Base-by-base conservation (phyloP, 2,113 vertebrate genomes). In the Daphoenositta chrysoptera region DNA sequence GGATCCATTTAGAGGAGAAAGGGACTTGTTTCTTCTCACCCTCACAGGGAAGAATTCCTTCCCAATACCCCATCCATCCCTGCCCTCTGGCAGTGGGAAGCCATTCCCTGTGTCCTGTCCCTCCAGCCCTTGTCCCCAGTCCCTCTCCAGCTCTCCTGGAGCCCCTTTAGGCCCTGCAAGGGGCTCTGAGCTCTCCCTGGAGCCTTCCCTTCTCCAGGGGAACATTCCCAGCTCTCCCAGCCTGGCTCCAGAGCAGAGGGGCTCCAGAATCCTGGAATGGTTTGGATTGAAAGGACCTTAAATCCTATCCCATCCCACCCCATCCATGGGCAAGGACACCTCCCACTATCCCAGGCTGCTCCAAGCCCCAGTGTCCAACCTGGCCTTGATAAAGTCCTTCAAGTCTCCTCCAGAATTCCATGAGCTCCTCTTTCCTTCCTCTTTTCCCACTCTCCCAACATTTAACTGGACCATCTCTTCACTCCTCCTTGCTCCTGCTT, bases 281-380 rank as follows among this genome's bases (percentile, higher is more conserved):
- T 11, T 66, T 51, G 10, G 2, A 20, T 21, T 0, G 19, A 16
- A 16, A 44, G 1, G 50, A 44, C 27, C 17, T 37, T 0, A 33
- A 44, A 57, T 15, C 9, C 18, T 10, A 37, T 8, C 50, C 20
- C 26, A 23, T 44, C 23, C 23, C 23, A 70, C 1, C 10, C 13
- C 21, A 13, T 48, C 53, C 61, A 24, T 2, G 4, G 2, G 1
- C 35, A 61, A 40, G 54, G 35, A 63, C 63, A 20, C 4, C 7
- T 83, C 9, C 63, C 71, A 13, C n/a, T 9, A 0, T 30, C 40
- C 47, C 70, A 47, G 39, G 2, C 0, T 6, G 17, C 6, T 61
- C 79, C 63, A 63, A 56, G 10, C 6, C 26, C 40, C 5, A 5
- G 2, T 28, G 1, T 40, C 70, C 78, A 76, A 2, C 53, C 28